Conservation (phyloP, 2,888 invertebrate genomes). For the Lamellibrachia satsuma region DNA sequence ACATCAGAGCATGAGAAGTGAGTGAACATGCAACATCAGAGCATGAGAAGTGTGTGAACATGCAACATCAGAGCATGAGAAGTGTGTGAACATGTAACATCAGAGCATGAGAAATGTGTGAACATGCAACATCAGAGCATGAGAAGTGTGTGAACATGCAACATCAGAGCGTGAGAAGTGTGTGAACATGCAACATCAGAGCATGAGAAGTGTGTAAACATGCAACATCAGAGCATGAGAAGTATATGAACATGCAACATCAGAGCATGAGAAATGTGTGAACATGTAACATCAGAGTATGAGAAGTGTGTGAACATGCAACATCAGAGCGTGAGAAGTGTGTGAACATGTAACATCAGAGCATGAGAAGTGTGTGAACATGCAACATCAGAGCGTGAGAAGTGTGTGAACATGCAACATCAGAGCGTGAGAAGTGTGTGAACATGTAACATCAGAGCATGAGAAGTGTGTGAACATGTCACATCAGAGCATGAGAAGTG, state of each 20-base stretch:
- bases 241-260: no score
- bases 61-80: background rate
- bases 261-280: background rate
- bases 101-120: no score
- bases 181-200: background rate
- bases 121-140: background rate
- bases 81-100: background rate
- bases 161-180: background rate
- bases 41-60: no score
- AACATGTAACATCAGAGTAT: no score
- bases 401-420: no score
- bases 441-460: background rate
- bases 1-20: no score
- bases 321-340: background rate
- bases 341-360: background rate
- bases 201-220: no score
- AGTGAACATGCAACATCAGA: background rate
- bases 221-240: background rate
- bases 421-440: background rate
- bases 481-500: background rate
- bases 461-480: background rate
- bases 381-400: background rate
- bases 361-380: background rate
- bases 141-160: no score
- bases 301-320: no score